phyloP scores from a whole-genome alignment of 2,113 vertebrate genomes.

The Lamprologus tigripictilis region DNA sequence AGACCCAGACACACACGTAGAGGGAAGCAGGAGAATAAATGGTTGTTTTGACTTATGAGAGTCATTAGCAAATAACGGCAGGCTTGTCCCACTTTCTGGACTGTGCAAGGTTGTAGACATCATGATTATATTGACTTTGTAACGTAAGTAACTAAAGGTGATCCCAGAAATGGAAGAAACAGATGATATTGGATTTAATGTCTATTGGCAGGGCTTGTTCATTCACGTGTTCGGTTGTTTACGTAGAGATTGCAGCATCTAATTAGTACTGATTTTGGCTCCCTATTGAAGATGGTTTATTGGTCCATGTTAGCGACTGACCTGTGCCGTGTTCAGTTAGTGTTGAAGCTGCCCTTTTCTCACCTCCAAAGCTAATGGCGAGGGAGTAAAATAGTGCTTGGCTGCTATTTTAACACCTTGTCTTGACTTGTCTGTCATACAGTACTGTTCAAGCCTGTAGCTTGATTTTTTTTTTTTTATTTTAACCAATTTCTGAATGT shows the following conservation, averaged over 20 bases:
- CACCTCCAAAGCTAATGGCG: not conserved
- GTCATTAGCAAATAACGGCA: not conserved
- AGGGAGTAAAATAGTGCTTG: not conserved
- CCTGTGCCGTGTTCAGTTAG: constrained; percentile 18
- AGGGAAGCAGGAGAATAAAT: not conserved
- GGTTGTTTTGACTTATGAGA: not conserved
- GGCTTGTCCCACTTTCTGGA: not conserved
- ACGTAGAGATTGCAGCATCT: not conserved
- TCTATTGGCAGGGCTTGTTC: not conserved
- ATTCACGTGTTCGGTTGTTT: constrained; percentile 2
- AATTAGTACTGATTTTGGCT: constrained; percentile 22
- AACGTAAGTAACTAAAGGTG: not conserved
- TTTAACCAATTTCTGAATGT: not conserved
- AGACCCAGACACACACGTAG: not conserved
- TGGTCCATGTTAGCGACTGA: constrained; percentile 7
- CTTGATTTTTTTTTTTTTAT: not conserved
- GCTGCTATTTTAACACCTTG: not conserved
- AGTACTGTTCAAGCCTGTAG: not conserved
- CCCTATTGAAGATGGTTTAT: not conserved
- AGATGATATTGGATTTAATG: not conserved
- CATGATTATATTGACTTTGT: not conserved
- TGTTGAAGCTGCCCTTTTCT: not conserved
- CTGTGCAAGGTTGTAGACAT: not conserved
- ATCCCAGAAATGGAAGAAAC: not conserved
- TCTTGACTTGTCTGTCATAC: not conserved